Base-by-base conservation (phyloP, 2,797 vertebrate genomes). In the Silurus aristotelis region DNA sequence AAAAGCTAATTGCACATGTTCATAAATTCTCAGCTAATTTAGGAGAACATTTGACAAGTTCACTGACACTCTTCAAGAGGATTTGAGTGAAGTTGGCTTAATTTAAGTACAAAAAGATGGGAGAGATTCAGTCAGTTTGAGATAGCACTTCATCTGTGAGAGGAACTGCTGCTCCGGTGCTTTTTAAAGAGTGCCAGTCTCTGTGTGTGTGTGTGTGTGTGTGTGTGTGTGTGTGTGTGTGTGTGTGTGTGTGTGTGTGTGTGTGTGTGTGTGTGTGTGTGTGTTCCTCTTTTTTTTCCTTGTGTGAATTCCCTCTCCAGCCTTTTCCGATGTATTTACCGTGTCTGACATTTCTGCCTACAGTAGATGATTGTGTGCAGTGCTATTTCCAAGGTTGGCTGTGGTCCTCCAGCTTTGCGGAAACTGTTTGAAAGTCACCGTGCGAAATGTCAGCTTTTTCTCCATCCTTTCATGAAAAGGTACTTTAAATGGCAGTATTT, bases 311-410 rank as follows among this genome's bases (percentile, higher is more conserved):
- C 87, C 84, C 85, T 84, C 86, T 77, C 15, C 58, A 48, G 22
- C 77, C 58, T 68, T 87, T 88, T 67, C 83, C 85, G 70, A 81
- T 83, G 84, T 86, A 85, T 86, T 85, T 87, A 87, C 85, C 68
- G 85, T 83, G 81, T 88, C 84, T 90, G 90, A 91, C 90, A 91
- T 89, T 89, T 87, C 87, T 85, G 89, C 89, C 87, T 89, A 84
- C 87, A 87, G 86, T 87, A 89, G 86, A 86, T 89, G 88, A 90
- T 90, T 90, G 89, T 90, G 87, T 87, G 88, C 84, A 90, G 90
- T 85, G 89, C 87, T 90, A 85, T 91, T 91, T 90, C 84, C 87
- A 87, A 89, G 87, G 87, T 84, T 89, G 87, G 87, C 87, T 87
- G 84, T 87, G 85, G 85, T 87, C 87, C 89, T 91, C 88, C 84